Evolutionary conservation across 2,113 vertebrate genomes (phyloP).

Genomic region (Heterochromis multidens): DNA sequence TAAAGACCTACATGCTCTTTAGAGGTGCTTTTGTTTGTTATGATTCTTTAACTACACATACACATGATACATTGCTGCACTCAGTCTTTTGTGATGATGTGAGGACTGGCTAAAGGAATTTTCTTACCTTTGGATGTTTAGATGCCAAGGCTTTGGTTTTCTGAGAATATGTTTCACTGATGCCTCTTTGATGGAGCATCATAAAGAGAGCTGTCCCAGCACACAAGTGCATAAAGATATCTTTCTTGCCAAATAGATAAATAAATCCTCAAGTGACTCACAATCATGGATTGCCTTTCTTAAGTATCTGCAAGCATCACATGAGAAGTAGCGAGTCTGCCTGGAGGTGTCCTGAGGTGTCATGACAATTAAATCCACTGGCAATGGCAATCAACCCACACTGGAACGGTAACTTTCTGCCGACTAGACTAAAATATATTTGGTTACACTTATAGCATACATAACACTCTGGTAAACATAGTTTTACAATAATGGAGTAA

Average conservation of each 20-base stretch:
- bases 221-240: neutral
- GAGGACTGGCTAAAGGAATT: neutral
- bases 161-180: neutral
- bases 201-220: neutral
- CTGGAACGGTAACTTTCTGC: neutral
- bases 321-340: neutral
- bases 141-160: neutral
- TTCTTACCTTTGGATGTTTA: neutral
- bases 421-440: neutral
- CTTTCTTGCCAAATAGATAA: neutral
- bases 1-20: neutral
- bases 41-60: neutral
- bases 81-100: neutral
- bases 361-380: neutral
- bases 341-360: neutral
- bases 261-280: neutral
- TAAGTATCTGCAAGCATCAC: neutral
- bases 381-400: neutral
- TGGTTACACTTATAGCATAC: neutral
- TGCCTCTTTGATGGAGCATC: neutral
- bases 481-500: constrained; percentile 5
- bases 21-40: neutral
- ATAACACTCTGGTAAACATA: neutral
- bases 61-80: neutral
- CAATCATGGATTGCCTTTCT: neutral